These are phyloP conservation scores for Chirona hameri DNA, from an alignment of 2,888 invertebrate genomes.

Conservation along the genomic window DNA sequence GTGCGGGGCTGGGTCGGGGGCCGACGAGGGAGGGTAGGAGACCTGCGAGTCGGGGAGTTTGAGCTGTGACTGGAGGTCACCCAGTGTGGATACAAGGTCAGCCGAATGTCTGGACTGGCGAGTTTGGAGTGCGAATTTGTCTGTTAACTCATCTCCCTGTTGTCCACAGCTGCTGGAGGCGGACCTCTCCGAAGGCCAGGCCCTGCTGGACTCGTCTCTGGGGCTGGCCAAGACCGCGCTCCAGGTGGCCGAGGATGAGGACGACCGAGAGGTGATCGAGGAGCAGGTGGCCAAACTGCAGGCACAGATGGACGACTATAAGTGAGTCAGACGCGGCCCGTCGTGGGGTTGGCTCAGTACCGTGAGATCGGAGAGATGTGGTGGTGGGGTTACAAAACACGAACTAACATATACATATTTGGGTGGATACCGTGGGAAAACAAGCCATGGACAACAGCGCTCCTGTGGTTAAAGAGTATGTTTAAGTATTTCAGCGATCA, in stretches of 20 bases:
- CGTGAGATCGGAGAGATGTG: too few relatives aligned
- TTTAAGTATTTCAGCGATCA: too few relatives aligned
- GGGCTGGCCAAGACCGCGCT: slow-evolving; percentile 84
- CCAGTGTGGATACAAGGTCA: too few relatives aligned
- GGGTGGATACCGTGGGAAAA: too few relatives aligned
- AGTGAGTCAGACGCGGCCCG: slow-evolving; percentile 53
- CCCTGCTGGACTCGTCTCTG: slow-evolving; percentile 74
- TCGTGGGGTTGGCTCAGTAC: background rate
- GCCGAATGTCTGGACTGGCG: background rate
- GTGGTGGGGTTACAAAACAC: too few relatives aligned
- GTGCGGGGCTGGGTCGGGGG: background rate
- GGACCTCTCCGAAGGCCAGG: slow-evolving; percentile 77
- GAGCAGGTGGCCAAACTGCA: slow-evolving; percentile 86
- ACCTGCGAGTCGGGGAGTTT: too few relatives aligned
- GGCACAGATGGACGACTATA: slow-evolving; percentile 82
- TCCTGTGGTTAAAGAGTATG: too few relatives aligned
- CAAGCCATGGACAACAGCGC: too few relatives aligned
- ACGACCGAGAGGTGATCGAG: slow-evolving; percentile 85
- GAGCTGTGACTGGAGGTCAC: too few relatives aligned
- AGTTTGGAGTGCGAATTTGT: background rate
- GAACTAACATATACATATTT: too few relatives aligned
- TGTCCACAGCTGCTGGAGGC: slow-evolving; percentile 59
- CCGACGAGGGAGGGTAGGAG: background rate
- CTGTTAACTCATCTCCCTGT: background rate
- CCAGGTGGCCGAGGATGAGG: slow-evolving; percentile 67